A percentile compares a stretch with the other conserved stretches of the same genome.
Conservation (phyloP, 2,888 invertebrate genomes). For the Tetropium fuscum region DNA sequence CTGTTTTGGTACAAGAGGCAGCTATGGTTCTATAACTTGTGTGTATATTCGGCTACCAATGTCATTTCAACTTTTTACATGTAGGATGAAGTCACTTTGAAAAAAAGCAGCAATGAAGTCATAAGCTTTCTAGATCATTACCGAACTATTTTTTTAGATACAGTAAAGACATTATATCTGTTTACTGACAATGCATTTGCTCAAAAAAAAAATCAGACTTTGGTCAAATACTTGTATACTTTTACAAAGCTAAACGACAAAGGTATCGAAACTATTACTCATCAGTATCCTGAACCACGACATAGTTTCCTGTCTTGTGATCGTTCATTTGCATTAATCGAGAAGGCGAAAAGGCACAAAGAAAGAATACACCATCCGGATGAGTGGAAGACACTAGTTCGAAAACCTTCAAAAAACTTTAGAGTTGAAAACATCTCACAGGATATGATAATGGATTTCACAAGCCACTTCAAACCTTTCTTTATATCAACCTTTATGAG, state of each 20-base stretch:
- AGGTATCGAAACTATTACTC: neutral
- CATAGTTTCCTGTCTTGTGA: neutral
- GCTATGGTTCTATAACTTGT: slow-evolving; percentile 31
- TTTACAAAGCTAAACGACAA: too few species aligned
- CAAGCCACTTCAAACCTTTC: neutral
- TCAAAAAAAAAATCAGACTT: neutral
- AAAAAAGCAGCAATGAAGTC: slow-evolving; percentile 35
- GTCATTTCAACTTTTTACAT: slow-evolving; percentile 33
- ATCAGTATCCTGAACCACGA: neutral
- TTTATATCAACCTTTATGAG: neutral
- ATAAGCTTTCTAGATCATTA: neutral
- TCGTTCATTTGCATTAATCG: neutral
- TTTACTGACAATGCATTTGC: neutral
- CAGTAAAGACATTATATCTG: neutral
- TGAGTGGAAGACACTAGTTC: neutral
- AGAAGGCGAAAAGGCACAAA: neutral
- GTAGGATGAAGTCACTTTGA: slow-evolving; percentile 33
- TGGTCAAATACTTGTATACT: neutral
- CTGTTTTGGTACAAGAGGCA: neutral
- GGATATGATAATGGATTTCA: neutral
- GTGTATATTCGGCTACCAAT: slow-evolving; percentile 31
- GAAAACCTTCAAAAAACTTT: neutral
- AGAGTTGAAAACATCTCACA: neutral
- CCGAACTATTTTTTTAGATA: neutral
- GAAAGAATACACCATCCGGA: neutral